These are phyloP conservation scores for Periplaneta americana DNA, from an alignment of 1,140 invertebrate genomes.

Conservation along the genomic window DNA sequence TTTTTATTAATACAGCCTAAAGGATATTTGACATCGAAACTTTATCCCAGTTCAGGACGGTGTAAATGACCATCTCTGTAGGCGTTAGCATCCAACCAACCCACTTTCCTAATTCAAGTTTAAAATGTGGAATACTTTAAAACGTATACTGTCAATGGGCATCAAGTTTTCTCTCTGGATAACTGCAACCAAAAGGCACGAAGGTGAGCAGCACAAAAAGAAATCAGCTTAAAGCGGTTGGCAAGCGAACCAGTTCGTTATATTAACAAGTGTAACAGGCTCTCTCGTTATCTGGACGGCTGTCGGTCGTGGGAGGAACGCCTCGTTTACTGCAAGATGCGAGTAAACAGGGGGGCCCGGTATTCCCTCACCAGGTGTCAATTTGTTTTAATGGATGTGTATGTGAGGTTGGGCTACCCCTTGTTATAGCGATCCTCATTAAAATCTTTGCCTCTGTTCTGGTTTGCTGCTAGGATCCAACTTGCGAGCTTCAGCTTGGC, in stretches of 20 bases:
- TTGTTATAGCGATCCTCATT: constrained; percentile 1
- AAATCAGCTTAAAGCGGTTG: neutral
- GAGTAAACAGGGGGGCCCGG: neutral
- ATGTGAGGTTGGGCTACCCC: neutral
- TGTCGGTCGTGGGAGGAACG: neutral
- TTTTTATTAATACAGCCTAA: too few relatives aligned
- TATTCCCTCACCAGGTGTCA: constrained; percentile 10
- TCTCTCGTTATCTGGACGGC: neutral
- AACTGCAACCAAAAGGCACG: neutral
- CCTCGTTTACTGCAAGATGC: neutral
- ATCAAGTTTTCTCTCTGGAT: neutral
- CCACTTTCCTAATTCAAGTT: too few relatives aligned
- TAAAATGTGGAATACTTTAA: too few relatives aligned
- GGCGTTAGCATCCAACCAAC: too few relatives aligned
- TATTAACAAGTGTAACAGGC: constrained; percentile 6
- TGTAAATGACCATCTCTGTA: too few relatives aligned
- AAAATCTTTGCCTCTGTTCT: neutral
- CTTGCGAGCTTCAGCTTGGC: too few relatives aligned
- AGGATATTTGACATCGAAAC: too few relatives aligned
- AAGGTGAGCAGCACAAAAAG: neutral
- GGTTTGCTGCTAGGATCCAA: neutral
- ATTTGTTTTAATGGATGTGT: constrained; percentile 12
- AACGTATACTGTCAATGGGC: neutral
- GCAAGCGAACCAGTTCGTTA: neutral
- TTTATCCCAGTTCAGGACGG: too few relatives aligned